These are phyloP conservation scores for Ichneumoninae sp. DNA, from an alignment of 2,888 invertebrate species.

Conservation along the genomic window DNA sequence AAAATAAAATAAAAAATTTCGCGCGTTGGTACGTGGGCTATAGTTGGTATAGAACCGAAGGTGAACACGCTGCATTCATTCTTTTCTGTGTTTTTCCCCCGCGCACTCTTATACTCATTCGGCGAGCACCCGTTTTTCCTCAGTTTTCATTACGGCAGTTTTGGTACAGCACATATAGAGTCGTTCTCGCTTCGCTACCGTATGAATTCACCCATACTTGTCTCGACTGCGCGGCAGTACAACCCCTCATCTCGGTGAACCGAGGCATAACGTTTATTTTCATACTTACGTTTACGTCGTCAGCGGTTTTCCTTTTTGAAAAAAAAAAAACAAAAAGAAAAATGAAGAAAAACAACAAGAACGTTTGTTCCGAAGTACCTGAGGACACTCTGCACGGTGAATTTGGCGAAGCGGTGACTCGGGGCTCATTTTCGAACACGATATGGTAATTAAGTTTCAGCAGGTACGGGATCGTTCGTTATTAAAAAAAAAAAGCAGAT, in stretches of 20 bases:
- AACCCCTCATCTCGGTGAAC: constrained; percentile 8
- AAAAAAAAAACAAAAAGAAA: not conserved
- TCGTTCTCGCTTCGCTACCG: constrained; percentile 13
- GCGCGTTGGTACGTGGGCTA: not conserved
- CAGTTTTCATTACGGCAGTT: constrained; percentile 16
- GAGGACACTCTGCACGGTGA: not conserved
- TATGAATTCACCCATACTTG: constrained; percentile 8
- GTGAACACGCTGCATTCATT: constrained; percentile 25
- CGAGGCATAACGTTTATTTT: constrained; percentile 17
- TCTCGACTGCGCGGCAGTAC: not conserved
- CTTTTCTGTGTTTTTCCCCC: not conserved
- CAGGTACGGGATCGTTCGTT: not conserved
- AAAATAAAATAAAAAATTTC: not conserved
- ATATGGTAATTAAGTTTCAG: not conserved
- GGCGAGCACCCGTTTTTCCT: constrained; percentile 12
- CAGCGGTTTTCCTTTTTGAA: not conserved
- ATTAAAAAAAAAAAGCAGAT: not conserved
- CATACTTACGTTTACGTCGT: not conserved
- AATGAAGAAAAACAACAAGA: not conserved
- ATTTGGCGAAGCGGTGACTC: not conserved
- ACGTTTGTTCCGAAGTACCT: not conserved
- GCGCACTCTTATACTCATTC: constrained; percentile 10
- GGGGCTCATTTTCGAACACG: not conserved
- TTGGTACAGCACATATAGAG: not conserved
- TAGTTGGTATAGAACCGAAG: constrained; percentile 10